Evolutionary conservation across 2,113 vertebrate genomes (phyloP), one percentile per base, ranked within the genome.

Genomic region (Irena cyanogastra): DNA sequence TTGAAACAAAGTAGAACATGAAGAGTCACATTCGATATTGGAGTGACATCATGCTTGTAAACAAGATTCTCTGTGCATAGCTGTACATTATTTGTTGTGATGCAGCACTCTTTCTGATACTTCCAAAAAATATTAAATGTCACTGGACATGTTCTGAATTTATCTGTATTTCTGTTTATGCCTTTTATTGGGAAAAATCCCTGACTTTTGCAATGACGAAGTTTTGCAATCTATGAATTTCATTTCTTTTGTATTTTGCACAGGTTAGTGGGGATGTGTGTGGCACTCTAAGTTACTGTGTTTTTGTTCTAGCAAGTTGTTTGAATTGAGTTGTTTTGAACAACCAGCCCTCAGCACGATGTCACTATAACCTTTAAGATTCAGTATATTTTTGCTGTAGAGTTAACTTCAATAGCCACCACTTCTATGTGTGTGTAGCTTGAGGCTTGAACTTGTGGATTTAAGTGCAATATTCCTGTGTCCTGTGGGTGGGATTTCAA

Each of bases 391-490:
- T 89, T 65, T 84, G 9, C 37, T 56, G 17, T 44, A 37, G 19
- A 27, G 22, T 49, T 72, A 44, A 61, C 18, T 77, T 79, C 7
- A 56, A 0, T 24, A 56, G 56, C 45, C 28, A 20, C 10, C 1
- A 4, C 33, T 86, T 15, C 33, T 41, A 0, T 0, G 0, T 23
- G 17, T 1, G 2, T 21, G 13, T 39, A n/a, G 27, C 52, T 70
- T 6, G 1, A 19, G 16, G 16, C 7, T 74, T 33, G 59, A 54
- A 64, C 23, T 12, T 21, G 3, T 6, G 39, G 45, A 5, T 79
- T 14, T 10, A 49, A 61, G 53, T 35, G 19, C 30, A 14, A 6
- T 66, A 39, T 60, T 83, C 30, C 8, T 33, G 37, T 47, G 60
- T 33, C 31, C 52, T n/a, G 19, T n/a, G 39, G 52, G 49, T 2